Evolutionary conservation across 2,797 vertebrate species (phyloP).

Genomic region (Pempheris klunzingeri): DNA sequence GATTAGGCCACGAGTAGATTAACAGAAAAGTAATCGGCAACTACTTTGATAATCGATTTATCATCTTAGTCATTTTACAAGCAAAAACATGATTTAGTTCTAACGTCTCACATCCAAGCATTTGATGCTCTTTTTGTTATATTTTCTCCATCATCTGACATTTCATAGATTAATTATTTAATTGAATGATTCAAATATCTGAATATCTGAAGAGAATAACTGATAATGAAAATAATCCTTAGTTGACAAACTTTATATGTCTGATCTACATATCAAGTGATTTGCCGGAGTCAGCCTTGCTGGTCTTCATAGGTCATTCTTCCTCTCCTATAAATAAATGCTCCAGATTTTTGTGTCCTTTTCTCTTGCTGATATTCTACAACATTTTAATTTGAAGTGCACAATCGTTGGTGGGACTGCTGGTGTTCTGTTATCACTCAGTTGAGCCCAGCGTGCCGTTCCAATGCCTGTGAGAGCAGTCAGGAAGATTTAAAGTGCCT

Average conservation of each 20-base stretch:
- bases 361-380: constrained; percentile 53
- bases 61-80: neutral
- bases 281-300: constrained; percentile 18
- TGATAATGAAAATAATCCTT: neutral
- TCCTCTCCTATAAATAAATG: constrained; percentile 35
- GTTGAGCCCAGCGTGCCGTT: constrained; percentile 49
- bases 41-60: neutral
- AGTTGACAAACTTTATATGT: constrained; percentile 11
- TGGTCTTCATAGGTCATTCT: constrained; percentile 32
- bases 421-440: constrained; percentile 58
- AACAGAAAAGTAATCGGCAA: neutral
- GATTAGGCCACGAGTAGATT: neutral
- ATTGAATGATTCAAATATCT: constrained; percentile 10
- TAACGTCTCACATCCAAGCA: neutral
- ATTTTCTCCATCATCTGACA: neutral
- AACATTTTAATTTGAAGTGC: constrained; percentile 70
- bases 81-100: neutral
- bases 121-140: neutral
- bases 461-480: constrained; percentile 68
- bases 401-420: constrained; percentile 52
- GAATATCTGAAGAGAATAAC: neutral
- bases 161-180: neutral
- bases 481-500: constrained; percentile 77
- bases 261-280: constrained; percentile 1
- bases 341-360: constrained; percentile 12